Evolutionary conservation across 2,113 vertebrate genomes (phyloP).

Genomic region (Corythornis madagascariensis): DNA sequence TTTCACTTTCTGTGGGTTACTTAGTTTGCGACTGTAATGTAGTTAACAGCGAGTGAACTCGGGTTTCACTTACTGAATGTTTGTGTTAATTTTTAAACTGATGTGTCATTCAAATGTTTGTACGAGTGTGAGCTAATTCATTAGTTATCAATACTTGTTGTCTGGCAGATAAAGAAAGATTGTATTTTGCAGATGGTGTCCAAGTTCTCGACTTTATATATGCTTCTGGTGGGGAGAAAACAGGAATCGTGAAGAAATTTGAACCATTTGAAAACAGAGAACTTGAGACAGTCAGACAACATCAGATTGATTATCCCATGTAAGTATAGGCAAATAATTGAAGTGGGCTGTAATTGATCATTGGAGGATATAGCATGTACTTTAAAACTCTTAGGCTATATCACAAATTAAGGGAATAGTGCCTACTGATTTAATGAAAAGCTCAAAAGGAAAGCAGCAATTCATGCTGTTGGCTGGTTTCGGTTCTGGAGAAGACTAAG

Average conservation of each 20-base stretch:
- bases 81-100: background rate
- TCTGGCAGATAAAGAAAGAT: background rate
- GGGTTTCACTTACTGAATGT: background rate
- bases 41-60: background rate
- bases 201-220: conserved; percentile 84
- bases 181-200: conserved; percentile 76
- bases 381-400: background rate
- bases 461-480: background rate
- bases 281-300: conserved; percentile 80
- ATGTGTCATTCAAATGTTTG: background rate
- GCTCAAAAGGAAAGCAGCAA: background rate
- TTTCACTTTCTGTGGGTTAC: background rate
- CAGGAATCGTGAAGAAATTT: conserved; percentile 85
- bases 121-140: background rate
- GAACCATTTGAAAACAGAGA: conserved; percentile 80
- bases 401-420: background rate
- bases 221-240: conserved; percentile 85
- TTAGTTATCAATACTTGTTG: background rate
- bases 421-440: background rate
- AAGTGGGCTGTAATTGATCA: background rate
- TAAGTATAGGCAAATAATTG: conserved; percentile 63
- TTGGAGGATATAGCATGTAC: background rate
- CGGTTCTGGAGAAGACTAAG: background rate
- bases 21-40: background rate
- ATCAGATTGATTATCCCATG: conserved; percentile 82